Conservation (phyloP, 2,113 vertebrate species). For the Nothobranchius furzeri region DNA sequence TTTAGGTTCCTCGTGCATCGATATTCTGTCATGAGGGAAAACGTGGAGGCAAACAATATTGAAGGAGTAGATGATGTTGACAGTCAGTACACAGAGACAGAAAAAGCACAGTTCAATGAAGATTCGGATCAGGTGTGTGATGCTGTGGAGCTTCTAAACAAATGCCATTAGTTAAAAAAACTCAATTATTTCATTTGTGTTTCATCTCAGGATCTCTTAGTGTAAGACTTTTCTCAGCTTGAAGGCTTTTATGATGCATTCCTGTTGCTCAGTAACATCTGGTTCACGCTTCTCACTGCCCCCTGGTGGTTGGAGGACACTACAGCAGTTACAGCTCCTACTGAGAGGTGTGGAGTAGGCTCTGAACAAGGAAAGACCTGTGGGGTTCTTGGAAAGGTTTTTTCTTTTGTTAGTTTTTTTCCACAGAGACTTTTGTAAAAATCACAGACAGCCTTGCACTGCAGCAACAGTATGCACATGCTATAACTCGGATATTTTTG, state of each 20-base stretch:
- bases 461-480: conserved; percentile 18
- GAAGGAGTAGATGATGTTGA: conserved; percentile 85
- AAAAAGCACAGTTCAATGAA: conserved; percentile 83
- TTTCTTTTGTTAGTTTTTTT: conserved; percentile 11
- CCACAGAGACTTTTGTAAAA: conserved; percentile 49
- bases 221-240: conserved; percentile 41
- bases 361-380: conserved; percentile 28
- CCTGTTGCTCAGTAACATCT: conserved; percentile 56
- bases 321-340: conserved; percentile 29
- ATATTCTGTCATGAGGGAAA: conserved; percentile 88
- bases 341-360: conserved; percentile 10
- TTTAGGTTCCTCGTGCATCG: conserved; percentile 93
- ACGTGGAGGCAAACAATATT: conserved; percentile 84
- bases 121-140: conserved; percentile 90
- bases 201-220: conserved; percentile 67
- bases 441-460: conserved; percentile 19
- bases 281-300: conserved; percentile 43
- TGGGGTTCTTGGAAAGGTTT: conserved; percentile 46
- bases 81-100: conserved; percentile 65
- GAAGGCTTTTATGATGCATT: conserved; percentile 28
- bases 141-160: not conserved
- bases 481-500: conserved; percentile 1
- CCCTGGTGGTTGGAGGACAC: conserved; percentile 50
- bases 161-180: not conserved
- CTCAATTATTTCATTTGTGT: conserved; percentile 21